Percentiles rank a stretch among this genome's conserved stretches.
These are phyloP conservation scores for Leptopilina syphax DNA, from an alignment of 2,888 invertebrate species.

Conservation along the genomic window DNA sequence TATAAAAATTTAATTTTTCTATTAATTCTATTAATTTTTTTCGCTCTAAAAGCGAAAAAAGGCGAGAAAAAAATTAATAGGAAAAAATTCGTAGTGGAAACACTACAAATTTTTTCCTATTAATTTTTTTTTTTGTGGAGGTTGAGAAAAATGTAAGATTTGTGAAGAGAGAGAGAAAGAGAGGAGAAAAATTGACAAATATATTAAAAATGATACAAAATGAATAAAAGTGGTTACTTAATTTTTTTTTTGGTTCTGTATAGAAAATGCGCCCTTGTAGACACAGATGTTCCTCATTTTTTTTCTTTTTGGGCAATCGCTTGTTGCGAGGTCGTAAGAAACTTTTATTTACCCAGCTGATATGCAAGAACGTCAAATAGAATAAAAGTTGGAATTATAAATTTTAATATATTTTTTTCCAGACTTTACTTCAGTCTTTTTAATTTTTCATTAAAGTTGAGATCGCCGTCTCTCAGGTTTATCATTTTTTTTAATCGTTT, in stretches of 20 bases:
- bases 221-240: too few species aligned
- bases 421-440: constrained; percentile 24
- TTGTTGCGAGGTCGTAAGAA: constrained; percentile 35
- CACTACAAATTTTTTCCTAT: too few species aligned
- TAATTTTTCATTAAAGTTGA: constrained; percentile 2
- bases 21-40: too few species aligned
- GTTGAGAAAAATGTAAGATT: not conserved
- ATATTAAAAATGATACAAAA: too few species aligned
- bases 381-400: constrained; percentile 36
- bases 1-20: too few species aligned
- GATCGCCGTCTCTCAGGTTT: not conserved
- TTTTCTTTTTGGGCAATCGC: constrained; percentile 32
- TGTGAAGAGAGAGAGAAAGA: not conserved
- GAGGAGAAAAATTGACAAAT: too few species aligned
- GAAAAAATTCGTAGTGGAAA: too few species aligned
- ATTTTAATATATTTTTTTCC: not conserved
- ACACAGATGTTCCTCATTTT: constrained; percentile 28
- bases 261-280: not conserved
- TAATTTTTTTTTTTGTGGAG: too few species aligned
- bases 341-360: constrained; percentile 38
- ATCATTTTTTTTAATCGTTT: not conserved
- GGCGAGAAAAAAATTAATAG: too few species aligned
- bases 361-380: constrained; percentile 37
- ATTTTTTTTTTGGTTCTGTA: not conserved
- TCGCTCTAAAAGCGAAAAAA: too few species aligned